Evolutionary conservation across 2,888 invertebrate genomes (phyloP).

Genomic region (Ariolimax columbianus): DNA sequence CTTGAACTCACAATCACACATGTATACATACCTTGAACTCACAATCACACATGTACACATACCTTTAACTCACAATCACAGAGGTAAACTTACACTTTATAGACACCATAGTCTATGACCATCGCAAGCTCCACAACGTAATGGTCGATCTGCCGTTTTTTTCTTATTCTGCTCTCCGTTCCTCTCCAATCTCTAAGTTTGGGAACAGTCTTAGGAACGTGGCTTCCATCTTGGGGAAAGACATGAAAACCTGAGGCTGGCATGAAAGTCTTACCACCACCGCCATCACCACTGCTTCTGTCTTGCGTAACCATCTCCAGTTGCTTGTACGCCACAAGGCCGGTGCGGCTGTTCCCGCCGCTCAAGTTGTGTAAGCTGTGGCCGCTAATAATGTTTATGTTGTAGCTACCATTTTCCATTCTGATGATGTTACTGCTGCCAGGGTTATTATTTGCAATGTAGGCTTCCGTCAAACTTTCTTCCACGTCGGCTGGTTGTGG

Average conservation of each 20-base stretch:
- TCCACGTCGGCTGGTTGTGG: background rate
- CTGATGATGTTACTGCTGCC: background rate
- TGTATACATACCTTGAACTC: background rate
- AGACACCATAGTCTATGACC: slow-evolving; percentile 58
- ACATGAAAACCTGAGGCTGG: too few species aligned
- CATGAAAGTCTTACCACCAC: too few species aligned
- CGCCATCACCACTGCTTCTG: background rate
- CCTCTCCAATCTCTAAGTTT: background rate
- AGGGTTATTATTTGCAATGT: background rate
- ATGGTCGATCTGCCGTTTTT: slow-evolving; percentile 13
- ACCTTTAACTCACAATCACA: background rate
- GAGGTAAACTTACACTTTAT: slow-evolving; percentile 52
- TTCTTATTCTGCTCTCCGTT: slow-evolving; percentile 13
- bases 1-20: background rate
- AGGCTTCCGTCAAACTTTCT: background rate
- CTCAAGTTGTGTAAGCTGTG: background rate
- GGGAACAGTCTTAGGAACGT: background rate
- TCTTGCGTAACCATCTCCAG: background rate
- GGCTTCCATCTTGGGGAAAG: background rate
- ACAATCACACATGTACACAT: background rate
- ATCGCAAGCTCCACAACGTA: slow-evolving; percentile 56
- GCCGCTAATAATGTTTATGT: background rate
- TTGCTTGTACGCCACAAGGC: background rate
- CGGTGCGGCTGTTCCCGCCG: background rate
- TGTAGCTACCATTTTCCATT: background rate